These are phyloP conservation scores for Xestia xanthographa DNA, from an alignment of 2,888 invertebrate genomes.

Conservation along the genomic window DNA sequence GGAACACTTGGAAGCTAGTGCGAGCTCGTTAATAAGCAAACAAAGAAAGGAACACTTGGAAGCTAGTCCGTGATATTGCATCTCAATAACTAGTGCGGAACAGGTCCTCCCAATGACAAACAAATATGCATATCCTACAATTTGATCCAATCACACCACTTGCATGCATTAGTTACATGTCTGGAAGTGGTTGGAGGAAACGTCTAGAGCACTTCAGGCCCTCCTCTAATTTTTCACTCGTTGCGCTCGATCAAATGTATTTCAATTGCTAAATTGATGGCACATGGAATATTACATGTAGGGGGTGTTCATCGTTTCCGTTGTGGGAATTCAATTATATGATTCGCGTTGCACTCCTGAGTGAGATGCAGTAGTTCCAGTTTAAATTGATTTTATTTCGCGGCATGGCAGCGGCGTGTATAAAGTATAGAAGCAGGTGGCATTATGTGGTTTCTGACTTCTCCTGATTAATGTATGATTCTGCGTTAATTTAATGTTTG, in stretches of 20 bases:
- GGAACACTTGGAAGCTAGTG: neutral
- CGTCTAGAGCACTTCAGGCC: constrained; percentile 26
- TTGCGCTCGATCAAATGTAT: constrained; percentile 34
- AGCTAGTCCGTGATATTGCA: neutral
- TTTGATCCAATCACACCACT: neutral
- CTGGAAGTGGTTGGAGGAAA: constrained; percentile 4
- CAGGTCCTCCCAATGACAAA: constrained; percentile 11
- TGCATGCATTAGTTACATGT: constrained; percentile 10
- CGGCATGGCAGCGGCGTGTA: neutral
- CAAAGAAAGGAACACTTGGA: neutral
- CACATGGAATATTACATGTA: constrained; percentile 25
- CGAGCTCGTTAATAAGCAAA: neutral
- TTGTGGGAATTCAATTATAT: constrained; percentile 9
- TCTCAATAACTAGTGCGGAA: neutral
- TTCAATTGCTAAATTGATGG: constrained; percentile 56
- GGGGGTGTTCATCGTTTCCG: constrained; percentile 49
- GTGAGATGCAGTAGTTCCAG: constrained; percentile 15
- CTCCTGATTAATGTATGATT: neutral
- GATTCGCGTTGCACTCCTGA: constrained; percentile 12
- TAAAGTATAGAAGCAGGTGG: neutral
- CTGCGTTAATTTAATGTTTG: neutral
- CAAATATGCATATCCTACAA: neutral
- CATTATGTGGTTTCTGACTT: neutral
- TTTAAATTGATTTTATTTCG: neutral
- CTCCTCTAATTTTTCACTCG: constrained; percentile 18